phyloP scores from a whole-genome alignment of 2,888 invertebrate genomes.

The Melolontha melolontha region DNA sequence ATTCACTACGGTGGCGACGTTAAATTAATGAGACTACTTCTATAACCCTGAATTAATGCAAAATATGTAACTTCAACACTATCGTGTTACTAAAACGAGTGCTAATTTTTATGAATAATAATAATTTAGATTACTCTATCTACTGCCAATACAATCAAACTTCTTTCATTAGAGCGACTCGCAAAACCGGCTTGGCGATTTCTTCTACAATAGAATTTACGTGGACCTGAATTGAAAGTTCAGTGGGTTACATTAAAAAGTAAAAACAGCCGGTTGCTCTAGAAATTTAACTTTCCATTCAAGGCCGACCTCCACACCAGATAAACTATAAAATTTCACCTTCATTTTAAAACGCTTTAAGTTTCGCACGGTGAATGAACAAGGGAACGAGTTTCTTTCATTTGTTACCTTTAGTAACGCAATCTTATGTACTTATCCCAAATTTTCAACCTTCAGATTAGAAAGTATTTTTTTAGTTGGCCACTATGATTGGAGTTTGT shows the following conservation, averaged over 20 bases:
- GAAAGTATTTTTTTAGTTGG: constrained; percentile 29
- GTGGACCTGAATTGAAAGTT: no score
- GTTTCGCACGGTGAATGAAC: not conserved
- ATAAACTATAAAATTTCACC: constrained; percentile 26
- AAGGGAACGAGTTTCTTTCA: constrained; percentile 16
- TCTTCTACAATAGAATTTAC: no score
- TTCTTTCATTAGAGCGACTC: no score
- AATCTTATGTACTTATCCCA: constrained; percentile 10
- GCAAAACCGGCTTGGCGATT: no score
- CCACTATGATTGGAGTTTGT: not conserved
- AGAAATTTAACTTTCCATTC: constrained; percentile 36
- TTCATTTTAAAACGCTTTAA: not conserved
- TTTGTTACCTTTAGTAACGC: not conserved
- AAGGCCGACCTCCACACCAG: constrained; percentile 16
- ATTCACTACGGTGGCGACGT: no score
- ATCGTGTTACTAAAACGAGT: no score
- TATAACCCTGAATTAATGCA: no score
- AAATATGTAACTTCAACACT: no score
- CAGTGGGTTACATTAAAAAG: constrained; percentile 13
- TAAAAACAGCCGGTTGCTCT: constrained; percentile 24
- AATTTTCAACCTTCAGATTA: constrained; percentile 29
- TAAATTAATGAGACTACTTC: no score
- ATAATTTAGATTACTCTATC: no score
- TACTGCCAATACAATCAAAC: no score
- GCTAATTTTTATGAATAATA: no score